Evolutionary conservation across 2,113 vertebrate genomes (phyloP).

Genomic region (Upupa epops): DNA sequence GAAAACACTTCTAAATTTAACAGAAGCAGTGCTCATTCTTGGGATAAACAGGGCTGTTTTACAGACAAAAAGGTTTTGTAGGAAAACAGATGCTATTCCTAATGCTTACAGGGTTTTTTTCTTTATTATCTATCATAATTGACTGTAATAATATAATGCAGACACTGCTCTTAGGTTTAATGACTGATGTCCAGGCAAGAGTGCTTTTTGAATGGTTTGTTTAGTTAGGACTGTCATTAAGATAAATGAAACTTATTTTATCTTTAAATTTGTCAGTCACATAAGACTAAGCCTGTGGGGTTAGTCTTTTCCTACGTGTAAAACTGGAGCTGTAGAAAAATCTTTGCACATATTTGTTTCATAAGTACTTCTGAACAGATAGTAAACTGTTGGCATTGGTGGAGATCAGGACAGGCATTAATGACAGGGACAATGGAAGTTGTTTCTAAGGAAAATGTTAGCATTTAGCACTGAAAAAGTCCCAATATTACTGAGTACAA

Average conservation of each 20-base stretch:
- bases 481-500: neutral
- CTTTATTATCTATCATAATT: neutral
- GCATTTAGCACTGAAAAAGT: neutral
- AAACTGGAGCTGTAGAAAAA: slow-evolving; percentile 6
- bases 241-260: neutral
- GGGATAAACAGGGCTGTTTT: neutral
- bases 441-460: slow-evolving; percentile 10
- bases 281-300: neutral
- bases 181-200: neutral
- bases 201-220: neutral
- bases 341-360: neutral
- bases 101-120: neutral
- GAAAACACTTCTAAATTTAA: neutral
- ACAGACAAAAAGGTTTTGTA: neutral
- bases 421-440: slow-evolving; percentile 27
- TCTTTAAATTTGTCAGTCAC: neutral
- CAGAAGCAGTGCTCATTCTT: neutral
- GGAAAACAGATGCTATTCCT: neutral
- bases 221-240: neutral
- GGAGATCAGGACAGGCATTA: slow-evolving; percentile 19
- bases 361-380: slow-evolving; percentile 32
- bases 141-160: neutral
- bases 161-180: neutral
- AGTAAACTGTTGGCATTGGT: neutral
- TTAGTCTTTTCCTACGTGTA: neutral